Evolutionary conservation across 1,140 invertebrate genomes (phyloP).

Genomic region (Macrostomum lignano): DNA sequence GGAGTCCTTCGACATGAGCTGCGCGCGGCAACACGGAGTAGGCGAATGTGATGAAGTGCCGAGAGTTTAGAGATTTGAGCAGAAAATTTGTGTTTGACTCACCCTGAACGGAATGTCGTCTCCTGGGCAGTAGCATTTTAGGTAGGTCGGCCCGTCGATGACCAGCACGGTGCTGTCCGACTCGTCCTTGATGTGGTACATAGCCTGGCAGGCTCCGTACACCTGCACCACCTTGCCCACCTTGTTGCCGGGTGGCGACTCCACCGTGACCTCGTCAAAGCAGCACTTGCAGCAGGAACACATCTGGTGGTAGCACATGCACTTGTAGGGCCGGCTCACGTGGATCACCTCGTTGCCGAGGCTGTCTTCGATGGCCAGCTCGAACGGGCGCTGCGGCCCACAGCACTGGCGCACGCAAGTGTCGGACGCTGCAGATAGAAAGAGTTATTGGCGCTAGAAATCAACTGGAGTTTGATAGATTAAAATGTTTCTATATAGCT

Average conservation of each 20-base stretch:
- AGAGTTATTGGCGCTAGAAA: too few species aligned
- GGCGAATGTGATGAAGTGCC: too few species aligned
- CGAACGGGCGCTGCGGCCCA: constrained; percentile 45
- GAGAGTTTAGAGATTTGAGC: too few species aligned
- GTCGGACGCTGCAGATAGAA: constrained; percentile 48
- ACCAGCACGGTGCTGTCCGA: background rate
- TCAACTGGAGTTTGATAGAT: too few species aligned
- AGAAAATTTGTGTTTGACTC: too few species aligned
- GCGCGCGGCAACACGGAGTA: too few species aligned
- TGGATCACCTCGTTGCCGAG: constrained; percentile 48
- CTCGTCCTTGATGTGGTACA: background rate
- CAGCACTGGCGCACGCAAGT: constrained; percentile 47
- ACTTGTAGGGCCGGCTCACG: constrained; percentile 41
- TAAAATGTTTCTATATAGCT: too few species aligned
- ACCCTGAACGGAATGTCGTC: constrained; percentile 2
- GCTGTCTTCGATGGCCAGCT: constrained; percentile 54
- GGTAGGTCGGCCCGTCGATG: background rate
- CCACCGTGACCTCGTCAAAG: constrained; percentile 6
- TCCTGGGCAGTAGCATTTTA: constrained; percentile 3
- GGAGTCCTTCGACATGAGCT: constrained; percentile 9
- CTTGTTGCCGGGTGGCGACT: constrained; percentile 7
- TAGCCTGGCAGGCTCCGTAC: constrained; percentile 1
- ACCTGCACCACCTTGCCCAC: constrained; percentile 8
- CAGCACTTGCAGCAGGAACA: constrained; percentile 6
- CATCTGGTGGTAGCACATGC: constrained; percentile 34